Percentiles rank a stretch among this genome's conserved stretches.
Conservation (phyloP, 2,797 vertebrate species). For the Syndactyla subalaris region DNA sequence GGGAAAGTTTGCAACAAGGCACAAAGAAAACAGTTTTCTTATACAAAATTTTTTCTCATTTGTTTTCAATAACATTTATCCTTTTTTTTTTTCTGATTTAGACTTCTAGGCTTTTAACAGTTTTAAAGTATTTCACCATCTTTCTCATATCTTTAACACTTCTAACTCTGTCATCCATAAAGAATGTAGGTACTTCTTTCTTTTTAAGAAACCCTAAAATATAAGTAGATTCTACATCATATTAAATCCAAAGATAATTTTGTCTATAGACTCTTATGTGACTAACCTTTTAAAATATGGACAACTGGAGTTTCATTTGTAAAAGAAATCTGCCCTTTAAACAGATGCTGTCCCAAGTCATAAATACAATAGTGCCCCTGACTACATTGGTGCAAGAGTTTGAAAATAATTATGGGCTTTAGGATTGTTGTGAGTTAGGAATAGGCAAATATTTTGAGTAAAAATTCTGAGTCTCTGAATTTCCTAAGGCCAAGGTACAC, state of each 20-base stretch:
- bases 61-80: not conserved
- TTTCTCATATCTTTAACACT: not conserved
- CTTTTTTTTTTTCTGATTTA: not conserved
- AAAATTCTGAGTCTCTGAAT: not conserved
- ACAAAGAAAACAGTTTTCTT: not conserved
- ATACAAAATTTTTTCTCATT: not conserved
- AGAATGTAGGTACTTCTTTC: not conserved
- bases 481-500: accelerated
- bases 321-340: not conserved
- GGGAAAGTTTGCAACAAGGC: not conserved
- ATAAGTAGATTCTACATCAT: not conserved
- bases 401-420: not conserved
- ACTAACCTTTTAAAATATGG: not conserved
- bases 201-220: not conserved
- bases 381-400: not conserved
- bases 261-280: not conserved
- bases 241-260: not conserved
- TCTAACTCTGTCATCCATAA: not conserved
- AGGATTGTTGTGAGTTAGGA: not conserved
- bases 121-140: not conserved
- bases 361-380: not conserved
- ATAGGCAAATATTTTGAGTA: not conserved
- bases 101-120: not conserved
- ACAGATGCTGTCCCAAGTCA: not conserved
- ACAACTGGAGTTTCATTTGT: not conserved